Conservation (phyloP, 2,888 invertebrate genomes). For the Drosophila paranaensis region DNA sequence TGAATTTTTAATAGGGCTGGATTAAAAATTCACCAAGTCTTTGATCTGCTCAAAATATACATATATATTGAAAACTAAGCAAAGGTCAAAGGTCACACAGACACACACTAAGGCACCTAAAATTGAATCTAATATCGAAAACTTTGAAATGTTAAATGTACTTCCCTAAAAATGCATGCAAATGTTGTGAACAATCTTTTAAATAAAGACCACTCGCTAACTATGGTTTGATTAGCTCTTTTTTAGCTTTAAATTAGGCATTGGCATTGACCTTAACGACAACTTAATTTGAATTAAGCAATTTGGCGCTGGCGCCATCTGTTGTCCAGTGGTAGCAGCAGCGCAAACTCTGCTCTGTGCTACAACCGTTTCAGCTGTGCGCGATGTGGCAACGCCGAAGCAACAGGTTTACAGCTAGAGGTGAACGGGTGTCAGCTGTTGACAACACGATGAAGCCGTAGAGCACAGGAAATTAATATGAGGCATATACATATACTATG, state of each 20-base stretch:
- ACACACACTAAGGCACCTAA: slow-evolving; percentile 23
- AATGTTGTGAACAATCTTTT: slow-evolving; percentile 60
- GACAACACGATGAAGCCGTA: too few relatives aligned
- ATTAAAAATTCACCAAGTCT: slow-evolving; percentile 82
- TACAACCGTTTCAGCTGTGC: not conserved
- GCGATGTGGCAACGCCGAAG: slow-evolving; percentile 31
- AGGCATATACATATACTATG: not conserved
- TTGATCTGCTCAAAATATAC: slow-evolving; percentile 54
- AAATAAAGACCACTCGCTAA: slow-evolving; percentile 53
- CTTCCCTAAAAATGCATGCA: slow-evolving; percentile 49
- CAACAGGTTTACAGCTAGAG: slow-evolving; percentile 20
- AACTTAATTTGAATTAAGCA: slow-evolving; percentile 1
- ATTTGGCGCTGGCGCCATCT: slow-evolving; percentile 28
- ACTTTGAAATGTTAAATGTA: slow-evolving; percentile 47
- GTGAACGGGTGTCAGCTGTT: slow-evolving; percentile 4
- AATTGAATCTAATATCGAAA: slow-evolving; percentile 40
- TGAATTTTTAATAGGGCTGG: slow-evolving; percentile 84
- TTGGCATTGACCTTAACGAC: slow-evolving; percentile 33
- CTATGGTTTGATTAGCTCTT: not conserved
- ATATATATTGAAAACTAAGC: slow-evolving; percentile 2
- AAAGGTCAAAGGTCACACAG: slow-evolving; percentile 15
- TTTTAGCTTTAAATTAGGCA: slow-evolving; percentile 1
- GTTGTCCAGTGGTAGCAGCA: not conserved
- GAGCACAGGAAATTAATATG: fast-evolving
- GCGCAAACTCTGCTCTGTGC: not conserved